These are phyloP conservation scores for Balanococcus diminutus DNA, from an alignment of 2,888 invertebrate species.

Conservation along the genomic window DNA sequence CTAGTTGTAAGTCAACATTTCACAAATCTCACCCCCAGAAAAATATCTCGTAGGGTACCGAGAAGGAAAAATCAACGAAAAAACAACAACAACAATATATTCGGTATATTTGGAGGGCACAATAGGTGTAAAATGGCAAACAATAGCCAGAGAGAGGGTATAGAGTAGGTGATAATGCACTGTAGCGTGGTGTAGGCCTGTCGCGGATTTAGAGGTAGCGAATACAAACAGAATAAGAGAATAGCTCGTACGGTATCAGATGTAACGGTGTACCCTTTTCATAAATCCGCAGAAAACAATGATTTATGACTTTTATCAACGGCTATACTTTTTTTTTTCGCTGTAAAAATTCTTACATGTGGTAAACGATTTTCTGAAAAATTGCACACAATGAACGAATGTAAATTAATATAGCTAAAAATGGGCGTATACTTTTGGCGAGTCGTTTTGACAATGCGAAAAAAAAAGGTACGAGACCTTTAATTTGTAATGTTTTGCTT, in stretches of 20 bases:
- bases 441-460: background rate
- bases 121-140: background rate
- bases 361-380: constrained; percentile 1
- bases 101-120: background rate
- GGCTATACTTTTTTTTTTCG: background rate
- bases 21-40: background rate
- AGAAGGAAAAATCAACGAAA: background rate
- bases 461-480: constrained; percentile 4
- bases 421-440: background rate
- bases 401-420: constrained; percentile 34
- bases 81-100: background rate
- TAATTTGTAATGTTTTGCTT: constrained; percentile 40
- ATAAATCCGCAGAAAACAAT: constrained; percentile 14
- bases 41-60: background rate
- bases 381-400: constrained; percentile 15
- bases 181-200: background rate
- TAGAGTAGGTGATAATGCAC: background rate
- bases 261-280: constrained; percentile 9
- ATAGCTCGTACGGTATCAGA: background rate
- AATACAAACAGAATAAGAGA: constrained; percentile 6
- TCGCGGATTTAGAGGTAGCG: background rate
- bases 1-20: too few species aligned
- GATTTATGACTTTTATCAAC: constrained; percentile 37
- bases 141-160: background rate
- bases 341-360: background rate